These are phyloP conservation scores for Smittia sp. DNA, from an alignment of 2,888 invertebrate species.

Conservation along the genomic window DNA sequence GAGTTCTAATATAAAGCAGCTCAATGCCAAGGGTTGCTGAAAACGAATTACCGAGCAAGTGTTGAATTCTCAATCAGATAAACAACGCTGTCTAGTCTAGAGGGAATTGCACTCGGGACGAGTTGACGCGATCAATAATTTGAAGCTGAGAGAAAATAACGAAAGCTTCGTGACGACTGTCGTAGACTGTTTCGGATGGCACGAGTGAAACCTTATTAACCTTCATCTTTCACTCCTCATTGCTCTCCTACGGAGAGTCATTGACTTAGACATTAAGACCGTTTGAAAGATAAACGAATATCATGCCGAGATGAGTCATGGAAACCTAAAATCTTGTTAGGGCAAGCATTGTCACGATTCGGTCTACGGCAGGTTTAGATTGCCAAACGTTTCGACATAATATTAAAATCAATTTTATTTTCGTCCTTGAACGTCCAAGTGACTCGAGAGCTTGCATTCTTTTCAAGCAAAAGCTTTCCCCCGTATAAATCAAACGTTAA, in stretches of 20 bases:
- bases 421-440: not conserved
- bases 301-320: not conserved
- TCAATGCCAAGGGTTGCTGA: too few relatives aligned
- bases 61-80: not conserved
- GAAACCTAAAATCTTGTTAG: not conserved
- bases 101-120: too few relatives aligned
- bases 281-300: not conserved
- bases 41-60: not conserved
- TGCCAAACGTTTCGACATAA: not conserved
- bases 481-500: too few relatives aligned
- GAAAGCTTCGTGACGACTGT: too few relatives aligned
- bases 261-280: not conserved
- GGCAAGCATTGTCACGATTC: conserved; percentile 1
- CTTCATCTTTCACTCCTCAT: too few relatives aligned
- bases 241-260: not conserved
- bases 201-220: too few relatives aligned
- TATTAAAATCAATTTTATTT: not conserved
- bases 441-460: not conserved
- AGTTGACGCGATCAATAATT: too few relatives aligned
- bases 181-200: too few relatives aligned
- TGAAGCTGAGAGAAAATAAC: too few relatives aligned
- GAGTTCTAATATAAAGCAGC: too few relatives aligned
- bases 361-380: too few relatives aligned
- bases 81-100: not conserved
- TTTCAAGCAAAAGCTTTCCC: too few relatives aligned